These are phyloP conservation scores for Luehdorfia chinensis DNA, from an alignment of 1,140 invertebrate species.

Conservation along the genomic window DNA sequence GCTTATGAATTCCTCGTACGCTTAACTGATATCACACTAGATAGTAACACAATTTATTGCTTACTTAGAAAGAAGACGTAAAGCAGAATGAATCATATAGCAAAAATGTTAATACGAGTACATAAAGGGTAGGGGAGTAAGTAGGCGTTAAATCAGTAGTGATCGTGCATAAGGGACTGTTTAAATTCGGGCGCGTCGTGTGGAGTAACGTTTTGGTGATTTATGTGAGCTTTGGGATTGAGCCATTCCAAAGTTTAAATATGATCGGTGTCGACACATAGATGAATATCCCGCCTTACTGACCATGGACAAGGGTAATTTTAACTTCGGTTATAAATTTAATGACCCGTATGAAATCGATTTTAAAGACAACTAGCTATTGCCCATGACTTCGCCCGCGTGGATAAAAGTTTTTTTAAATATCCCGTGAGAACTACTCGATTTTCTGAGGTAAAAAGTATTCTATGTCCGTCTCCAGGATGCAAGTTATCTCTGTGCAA, in stretches of 20 bases:
- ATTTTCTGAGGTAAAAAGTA: no score
- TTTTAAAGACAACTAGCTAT: no score
- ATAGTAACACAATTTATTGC: conserved; percentile 1
- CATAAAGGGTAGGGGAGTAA: conserved; percentile 28
- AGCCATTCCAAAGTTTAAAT: conserved; percentile 62
- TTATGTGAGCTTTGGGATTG: conserved; percentile 45
- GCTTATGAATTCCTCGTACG: conserved; percentile 8
- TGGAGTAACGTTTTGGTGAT: conserved; percentile 57
- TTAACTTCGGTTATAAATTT: no score
- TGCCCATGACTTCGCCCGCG: no score
- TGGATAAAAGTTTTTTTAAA: no score
- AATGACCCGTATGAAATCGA: no score
- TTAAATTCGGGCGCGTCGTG: conserved; percentile 64
- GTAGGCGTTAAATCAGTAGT: conserved; percentile 49
- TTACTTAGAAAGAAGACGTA: conserved; percentile 9
- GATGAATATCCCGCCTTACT: no score
- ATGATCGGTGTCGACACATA: conserved; percentile 24
- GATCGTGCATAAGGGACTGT: conserved; percentile 52
- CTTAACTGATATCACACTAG: conserved; percentile 11
- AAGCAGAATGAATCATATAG: conserved; percentile 28
- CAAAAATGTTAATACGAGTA: conserved; percentile 24
- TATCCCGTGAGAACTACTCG: no score
- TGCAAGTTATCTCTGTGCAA: no score
- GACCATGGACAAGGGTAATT: no score
- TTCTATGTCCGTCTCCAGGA: no score